Base-by-base conservation (phyloP, 2,888 invertebrate genomes). In the Rosalia funebris region DNA sequence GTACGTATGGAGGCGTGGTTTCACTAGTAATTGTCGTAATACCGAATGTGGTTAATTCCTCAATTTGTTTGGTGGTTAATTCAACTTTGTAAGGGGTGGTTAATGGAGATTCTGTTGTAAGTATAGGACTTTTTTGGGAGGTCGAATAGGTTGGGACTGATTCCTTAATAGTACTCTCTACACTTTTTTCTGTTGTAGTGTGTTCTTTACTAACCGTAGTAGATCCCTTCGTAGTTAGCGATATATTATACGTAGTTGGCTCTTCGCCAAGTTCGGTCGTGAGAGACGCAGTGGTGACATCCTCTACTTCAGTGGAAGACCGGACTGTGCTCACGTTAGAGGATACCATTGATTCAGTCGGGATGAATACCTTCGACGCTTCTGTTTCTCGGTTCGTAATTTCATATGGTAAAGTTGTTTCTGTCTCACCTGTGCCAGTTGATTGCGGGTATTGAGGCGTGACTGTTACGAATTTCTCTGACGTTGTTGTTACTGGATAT, bases 401-500 rank as follows among this genome's bases (percentile, higher is more conserved):
- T 42, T 52, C 42, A 32, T 20, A 20, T n/a, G 25, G 20, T n/a
- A 3, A n/a, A 25, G 25, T 42, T 25, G 47, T 34, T 2, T 5
- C 54, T 31, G 50, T 47, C 41, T 42, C 48, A n/a, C 31, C 52
- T 41, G 42, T 41, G 46, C 45, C 37, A 10, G 48, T 50, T 10
- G 58, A 16, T 39, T 20, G 37, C 10, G 57, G 47, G 44, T 61
- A 62, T 47, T 65, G 39, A 32, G 67, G 67, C 31, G 65, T 68
- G 12, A 65, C 39, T 20, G 59, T 68, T 5, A 68, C 17, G 52
- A 44, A 60, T 60, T 60, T 56, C 47, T 65, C 63, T 10, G 63
- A 58, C 11, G 65, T 69, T 11, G 65, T 61, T 34, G 61, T 71
- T 19, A 42, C 7, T 3, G 68, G 65, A 50, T 58, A 64, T n/a